Evolutionary conservation across 2,888 invertebrate genomes (phyloP).

Genomic region (Frankliniella intonsa): DNA sequence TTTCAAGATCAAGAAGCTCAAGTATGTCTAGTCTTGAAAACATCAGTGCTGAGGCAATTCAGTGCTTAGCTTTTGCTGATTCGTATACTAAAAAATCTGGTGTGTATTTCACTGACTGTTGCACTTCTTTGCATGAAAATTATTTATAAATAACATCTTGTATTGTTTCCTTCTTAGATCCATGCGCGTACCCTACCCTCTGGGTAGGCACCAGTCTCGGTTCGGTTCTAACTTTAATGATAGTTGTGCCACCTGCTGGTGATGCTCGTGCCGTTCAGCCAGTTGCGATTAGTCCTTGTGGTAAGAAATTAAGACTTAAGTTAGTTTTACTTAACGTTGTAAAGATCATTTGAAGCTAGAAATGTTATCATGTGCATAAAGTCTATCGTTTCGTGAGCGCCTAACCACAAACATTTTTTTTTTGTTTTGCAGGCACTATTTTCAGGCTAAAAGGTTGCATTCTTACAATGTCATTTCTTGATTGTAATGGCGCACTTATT

Average conservation of each 20-base stretch:
- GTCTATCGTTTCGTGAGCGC: too few relatives aligned
- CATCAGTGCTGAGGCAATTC: constrained; percentile 92
- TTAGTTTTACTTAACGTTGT: background rate
- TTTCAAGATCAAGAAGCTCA: constrained; percentile 93
- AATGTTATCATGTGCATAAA: too few relatives aligned
- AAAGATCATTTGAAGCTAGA: background rate
- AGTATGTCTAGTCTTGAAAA: constrained; percentile 98
- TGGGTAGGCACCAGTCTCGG: constrained; percentile 98
- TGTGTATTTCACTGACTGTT: constrained; percentile 47
- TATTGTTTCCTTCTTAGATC: constrained; percentile 57
- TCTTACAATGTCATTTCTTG: constrained; percentile 90
- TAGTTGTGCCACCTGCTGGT: constrained; percentile 70
- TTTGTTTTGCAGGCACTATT: constrained; percentile 68
- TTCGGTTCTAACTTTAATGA: constrained; percentile 87
- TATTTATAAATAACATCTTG: background rate
- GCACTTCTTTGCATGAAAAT: too few relatives aligned
- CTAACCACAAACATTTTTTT: background rate
- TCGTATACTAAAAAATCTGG: constrained; percentile 89
- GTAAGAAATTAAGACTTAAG: constrained; percentile 49
- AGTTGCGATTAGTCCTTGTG: constrained; percentile 81
- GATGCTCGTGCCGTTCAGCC: constrained; percentile 80
- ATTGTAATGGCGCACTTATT: constrained; percentile 88
- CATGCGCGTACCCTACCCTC: constrained; percentile 79
- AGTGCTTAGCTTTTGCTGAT: constrained; percentile 93
- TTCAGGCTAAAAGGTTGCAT: constrained; percentile 95